Conservation (phyloP, 2,113 vertebrate genomes). For the Trematocara variabile region DNA sequence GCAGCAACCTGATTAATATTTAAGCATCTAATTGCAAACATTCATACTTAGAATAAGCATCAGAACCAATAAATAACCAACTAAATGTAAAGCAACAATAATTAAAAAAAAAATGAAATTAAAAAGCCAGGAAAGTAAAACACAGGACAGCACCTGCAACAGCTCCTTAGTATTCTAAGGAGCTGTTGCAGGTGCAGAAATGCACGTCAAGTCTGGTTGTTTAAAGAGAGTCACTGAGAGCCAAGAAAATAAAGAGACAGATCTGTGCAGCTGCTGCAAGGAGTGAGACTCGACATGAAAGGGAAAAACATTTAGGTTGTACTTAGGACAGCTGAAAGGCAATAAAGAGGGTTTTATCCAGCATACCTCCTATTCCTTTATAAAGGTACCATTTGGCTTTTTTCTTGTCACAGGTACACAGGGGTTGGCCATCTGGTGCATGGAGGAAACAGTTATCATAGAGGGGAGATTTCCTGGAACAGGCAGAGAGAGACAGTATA, state of each 20-base stretch:
- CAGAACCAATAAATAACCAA: background rate
- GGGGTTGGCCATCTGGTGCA: slow-evolving; percentile 92
- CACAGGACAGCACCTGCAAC: background rate
- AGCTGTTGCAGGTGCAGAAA: background rate
- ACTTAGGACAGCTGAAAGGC: background rate
- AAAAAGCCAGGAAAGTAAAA: background rate
- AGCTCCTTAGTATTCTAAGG: background rate
- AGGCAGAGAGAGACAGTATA: background rate
- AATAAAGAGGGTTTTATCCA: background rate
- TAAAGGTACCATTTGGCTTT: slow-evolving; percentile 98
- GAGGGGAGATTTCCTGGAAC: slow-evolving; percentile 88
- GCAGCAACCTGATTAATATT: background rate
- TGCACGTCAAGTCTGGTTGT: background rate
- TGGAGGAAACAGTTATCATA: slow-evolving; percentile 98
- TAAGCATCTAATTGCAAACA: background rate
- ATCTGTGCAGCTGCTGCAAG: background rate
- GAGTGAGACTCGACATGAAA: background rate
- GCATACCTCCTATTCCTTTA: slow-evolving; percentile 92
- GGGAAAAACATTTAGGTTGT: background rate
- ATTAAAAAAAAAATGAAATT: background rate
- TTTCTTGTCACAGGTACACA: slow-evolving; percentile 97
- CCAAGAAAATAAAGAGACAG: background rate
- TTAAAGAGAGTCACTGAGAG: background rate
- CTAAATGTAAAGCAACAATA: background rate
- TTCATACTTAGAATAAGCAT: background rate